phyloP scores from a whole-genome alignment of 1,140 invertebrate species.

The Parapsyche elsis region DNA sequence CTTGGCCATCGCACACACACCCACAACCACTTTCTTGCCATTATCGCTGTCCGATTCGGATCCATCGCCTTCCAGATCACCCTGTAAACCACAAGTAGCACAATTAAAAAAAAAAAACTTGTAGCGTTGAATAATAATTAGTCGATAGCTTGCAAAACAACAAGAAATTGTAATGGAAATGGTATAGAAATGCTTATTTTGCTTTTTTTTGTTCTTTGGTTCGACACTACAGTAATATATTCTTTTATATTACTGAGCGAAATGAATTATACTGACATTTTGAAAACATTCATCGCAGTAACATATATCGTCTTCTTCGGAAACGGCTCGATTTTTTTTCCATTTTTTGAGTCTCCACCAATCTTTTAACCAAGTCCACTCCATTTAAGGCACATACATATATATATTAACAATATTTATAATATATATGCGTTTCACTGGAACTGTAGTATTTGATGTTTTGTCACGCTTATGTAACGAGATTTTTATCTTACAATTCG shows the following conservation, averaged over 20 bases:
- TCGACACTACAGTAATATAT: neutral
- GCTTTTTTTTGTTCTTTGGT: neutral
- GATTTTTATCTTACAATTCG: too few relatives aligned
- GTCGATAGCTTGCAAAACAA: too few relatives aligned
- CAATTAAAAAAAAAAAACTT: too few relatives aligned
- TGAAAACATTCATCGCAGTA: constrained; percentile 78
- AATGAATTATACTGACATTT: constrained; percentile 65
- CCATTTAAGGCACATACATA: constrained; percentile 64
- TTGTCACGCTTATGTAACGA: too few relatives aligned
- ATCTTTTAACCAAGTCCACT: constrained; percentile 81
- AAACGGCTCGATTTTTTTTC: constrained; percentile 69
- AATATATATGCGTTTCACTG: too few relatives aligned
- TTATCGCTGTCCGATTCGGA: constrained; percentile 71
- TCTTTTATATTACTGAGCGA: too few relatives aligned
- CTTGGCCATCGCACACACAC: constrained; percentile 98
- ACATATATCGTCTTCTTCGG: constrained; percentile 73
- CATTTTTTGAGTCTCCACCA: constrained; percentile 80
- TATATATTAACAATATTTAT: too few relatives aligned
- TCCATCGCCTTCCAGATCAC: constrained; percentile 76
- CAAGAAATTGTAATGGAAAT: too few relatives aligned
- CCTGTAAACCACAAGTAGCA: constrained; percentile 63
- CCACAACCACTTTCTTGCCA: constrained; percentile 90
- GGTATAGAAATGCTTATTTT: too few relatives aligned
- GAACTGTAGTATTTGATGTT: too few relatives aligned
- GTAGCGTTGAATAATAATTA: too few relatives aligned